Evolutionary conservation across 2,113 vertebrate species (phyloP).

Genomic region (Mellivora capensis): DNA sequence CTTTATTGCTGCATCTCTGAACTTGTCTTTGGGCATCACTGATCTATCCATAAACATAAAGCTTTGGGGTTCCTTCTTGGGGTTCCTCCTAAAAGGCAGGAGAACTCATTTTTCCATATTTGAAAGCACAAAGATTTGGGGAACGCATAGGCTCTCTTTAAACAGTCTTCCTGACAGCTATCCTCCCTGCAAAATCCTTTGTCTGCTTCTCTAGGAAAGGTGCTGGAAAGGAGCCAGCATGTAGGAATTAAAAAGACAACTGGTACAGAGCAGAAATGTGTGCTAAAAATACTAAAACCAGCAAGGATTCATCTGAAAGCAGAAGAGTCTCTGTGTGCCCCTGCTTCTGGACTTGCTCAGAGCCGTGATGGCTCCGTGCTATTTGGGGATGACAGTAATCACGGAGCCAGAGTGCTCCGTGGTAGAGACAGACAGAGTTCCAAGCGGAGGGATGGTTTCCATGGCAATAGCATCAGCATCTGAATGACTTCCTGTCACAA

Average conservation of each 20-base stretch:
- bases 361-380: neutral
- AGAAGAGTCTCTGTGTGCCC: neutral
- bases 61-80: neutral
- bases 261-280: neutral
- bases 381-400: conserved; percentile 59
- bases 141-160: neutral
- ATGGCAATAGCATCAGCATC: conserved; percentile 83
- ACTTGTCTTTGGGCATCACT: neutral
- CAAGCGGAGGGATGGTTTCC: conserved; percentile 72
- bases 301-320: conserved; percentile 40
- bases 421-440: conserved; percentile 62
- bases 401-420: conserved; percentile 62
- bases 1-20: neutral
- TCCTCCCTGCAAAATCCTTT: conserved; percentile 48
- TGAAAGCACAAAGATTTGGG: neutral
- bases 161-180: neutral
- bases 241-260: conserved; percentile 40
- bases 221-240: conserved; percentile 68
- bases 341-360: neutral
- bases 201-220: conserved; percentile 71
- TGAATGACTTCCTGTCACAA: conserved; percentile 75
- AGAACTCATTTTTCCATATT: conserved; percentile 6
- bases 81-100: neutral
- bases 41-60: neutral
- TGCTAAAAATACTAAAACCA: conserved; percentile 49